A percentile compares a stretch with the other conserved stretches of the same genome.
These are phyloP conservation scores for Dendrocincla tyrannina DNA, from an alignment of 2,797 vertebrate species.

Conservation along the genomic window DNA sequence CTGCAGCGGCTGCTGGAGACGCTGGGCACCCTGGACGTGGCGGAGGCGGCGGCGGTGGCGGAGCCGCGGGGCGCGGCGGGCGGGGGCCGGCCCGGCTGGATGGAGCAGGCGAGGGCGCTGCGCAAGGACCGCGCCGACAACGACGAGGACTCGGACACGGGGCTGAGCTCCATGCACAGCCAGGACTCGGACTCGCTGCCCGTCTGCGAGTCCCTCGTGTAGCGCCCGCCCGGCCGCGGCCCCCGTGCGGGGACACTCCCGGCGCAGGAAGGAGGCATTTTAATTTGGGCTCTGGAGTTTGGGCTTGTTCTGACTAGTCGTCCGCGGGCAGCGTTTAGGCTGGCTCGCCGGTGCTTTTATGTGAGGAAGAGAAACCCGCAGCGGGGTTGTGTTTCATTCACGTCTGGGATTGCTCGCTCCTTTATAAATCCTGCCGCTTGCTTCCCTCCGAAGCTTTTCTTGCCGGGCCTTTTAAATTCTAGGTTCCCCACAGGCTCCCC, in stretches of 20 bases:
- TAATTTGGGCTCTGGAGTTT: slow-evolving; percentile 48
- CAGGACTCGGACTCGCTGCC: slow-evolving; percentile 93
- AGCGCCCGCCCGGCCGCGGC: not conserved
- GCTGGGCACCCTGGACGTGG: slow-evolving; percentile 79
- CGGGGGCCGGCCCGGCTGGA: slow-evolving; percentile 76
- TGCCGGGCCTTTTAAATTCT: not conserved
- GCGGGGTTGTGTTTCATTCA: slow-evolving; percentile 35
- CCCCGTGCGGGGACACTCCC: not conserved
- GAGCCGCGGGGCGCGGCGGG: not conserved
- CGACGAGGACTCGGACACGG: slow-evolving; percentile 97
- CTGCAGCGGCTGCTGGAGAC: slow-evolving; percentile 84
- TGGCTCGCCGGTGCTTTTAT: slow-evolving; percentile 41
- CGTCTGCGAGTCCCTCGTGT: slow-evolving; percentile 93
- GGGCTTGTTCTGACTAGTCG: slow-evolving; percentile 68
- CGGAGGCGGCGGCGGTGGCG: not conserved
- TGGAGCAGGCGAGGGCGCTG: slow-evolving; percentile 78
- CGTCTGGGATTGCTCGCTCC: slow-evolving; percentile 4
- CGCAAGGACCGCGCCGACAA: slow-evolving; percentile 83
- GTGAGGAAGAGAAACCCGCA: slow-evolving; percentile 43
- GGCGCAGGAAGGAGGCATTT: slow-evolving; percentile 5
- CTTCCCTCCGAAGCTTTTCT: slow-evolving; percentile 10
- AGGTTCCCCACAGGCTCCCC: not conserved
- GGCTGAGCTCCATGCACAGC: slow-evolving; percentile 98
- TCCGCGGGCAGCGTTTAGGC: slow-evolving; percentile 38
- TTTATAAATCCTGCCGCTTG: not conserved